These are phyloP conservation scores for Nothocercus julius DNA, from an alignment of 2,113 vertebrate genomes.

Conservation along the genomic window DNA sequence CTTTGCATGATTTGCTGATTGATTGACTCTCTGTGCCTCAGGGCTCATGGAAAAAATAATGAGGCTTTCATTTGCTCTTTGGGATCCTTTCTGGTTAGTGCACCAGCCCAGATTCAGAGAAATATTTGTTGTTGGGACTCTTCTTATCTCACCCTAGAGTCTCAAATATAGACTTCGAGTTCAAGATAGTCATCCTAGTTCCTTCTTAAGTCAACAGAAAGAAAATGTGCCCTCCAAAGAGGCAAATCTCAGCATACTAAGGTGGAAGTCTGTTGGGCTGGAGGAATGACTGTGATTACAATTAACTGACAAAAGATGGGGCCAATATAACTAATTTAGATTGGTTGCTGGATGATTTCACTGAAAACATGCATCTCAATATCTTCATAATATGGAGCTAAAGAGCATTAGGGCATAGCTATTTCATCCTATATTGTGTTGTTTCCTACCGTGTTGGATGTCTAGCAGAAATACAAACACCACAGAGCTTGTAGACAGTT, in stretches of 20 bases:
- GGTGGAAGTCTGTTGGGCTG: not conserved
- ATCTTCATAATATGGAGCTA: not conserved
- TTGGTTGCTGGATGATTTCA: not conserved
- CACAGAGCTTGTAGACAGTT: not conserved
- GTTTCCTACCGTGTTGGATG: not conserved
- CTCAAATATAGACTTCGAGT: not conserved
- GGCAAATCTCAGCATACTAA: not conserved
- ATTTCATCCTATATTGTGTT: not conserved
- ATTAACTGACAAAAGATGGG: not conserved
- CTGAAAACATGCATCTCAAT: not conserved
- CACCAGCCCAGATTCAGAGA: not conserved
- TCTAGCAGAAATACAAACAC: not conserved
- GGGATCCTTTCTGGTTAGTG: not conserved
- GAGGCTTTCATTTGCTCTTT: fast-evolving
- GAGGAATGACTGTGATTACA: fast-evolving
- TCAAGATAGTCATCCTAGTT: not conserved
- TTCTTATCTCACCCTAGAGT: not conserved
- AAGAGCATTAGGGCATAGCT: not conserved
- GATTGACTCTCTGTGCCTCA: not conserved
- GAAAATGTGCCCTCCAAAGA: not conserved
- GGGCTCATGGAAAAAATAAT: not conserved
- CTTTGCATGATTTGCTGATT: not conserved
- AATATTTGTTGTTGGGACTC: not conserved
- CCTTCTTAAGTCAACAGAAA: not conserved
- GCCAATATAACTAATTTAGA: not conserved